These are phyloP conservation scores for Limnothrissa miodon DNA, from an alignment of 2,113 vertebrate species.

Conservation along the genomic window DNA sequence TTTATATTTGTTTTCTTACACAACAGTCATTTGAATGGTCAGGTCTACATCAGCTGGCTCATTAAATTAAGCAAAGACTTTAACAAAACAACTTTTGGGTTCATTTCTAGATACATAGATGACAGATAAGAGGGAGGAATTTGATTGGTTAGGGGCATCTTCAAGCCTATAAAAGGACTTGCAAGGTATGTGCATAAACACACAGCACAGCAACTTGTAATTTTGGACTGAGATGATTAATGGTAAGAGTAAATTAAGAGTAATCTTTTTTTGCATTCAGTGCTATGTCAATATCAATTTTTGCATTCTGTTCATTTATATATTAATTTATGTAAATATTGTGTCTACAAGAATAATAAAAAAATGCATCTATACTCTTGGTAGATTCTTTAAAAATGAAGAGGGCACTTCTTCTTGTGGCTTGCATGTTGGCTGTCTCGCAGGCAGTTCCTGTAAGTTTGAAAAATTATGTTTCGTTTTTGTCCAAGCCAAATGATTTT, in stretches of 20 bases:
- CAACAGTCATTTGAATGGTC: neutral
- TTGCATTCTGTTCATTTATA: neutral
- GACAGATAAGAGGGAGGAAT: neutral
- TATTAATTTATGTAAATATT: neutral
- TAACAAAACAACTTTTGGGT: neutral
- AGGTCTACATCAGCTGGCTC: neutral
- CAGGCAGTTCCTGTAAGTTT: slow-evolving; percentile 5
- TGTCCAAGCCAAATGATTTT: neutral
- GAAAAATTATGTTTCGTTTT: neutral
- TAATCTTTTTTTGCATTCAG: neutral
- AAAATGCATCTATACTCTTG: neutral
- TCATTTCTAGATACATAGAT: neutral
- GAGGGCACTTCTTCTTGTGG: neutral
- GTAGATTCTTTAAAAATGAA: slow-evolving; percentile 2
- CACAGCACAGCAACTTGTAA: neutral
- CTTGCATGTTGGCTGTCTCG: neutral
- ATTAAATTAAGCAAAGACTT: neutral
- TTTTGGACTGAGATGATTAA: neutral
- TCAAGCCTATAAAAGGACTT: neutral
- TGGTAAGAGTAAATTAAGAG: neutral
- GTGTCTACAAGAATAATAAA: neutral
- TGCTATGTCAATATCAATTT: neutral
- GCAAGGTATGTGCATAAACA: neutral
- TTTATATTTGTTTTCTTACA: neutral
- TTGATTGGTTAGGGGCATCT: neutral